These are phyloP conservation scores for Barnardius zonarius DNA, from an alignment of 2,113 vertebrate species.

Conservation along the genomic window DNA sequence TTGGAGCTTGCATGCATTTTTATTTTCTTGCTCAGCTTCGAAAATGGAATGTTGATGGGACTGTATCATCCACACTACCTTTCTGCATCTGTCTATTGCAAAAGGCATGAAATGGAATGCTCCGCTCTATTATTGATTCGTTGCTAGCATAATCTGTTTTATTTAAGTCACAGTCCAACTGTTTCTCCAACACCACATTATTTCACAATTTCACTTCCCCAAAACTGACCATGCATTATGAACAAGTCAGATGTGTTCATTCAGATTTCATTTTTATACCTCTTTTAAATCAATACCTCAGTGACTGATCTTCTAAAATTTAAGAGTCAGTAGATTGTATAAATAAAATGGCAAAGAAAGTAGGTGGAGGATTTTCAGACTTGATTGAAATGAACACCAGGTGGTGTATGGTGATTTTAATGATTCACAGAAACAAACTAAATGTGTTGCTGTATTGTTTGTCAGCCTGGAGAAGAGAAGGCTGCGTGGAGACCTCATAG, in stretches of 20 bases:
- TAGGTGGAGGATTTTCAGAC: slow-evolving; percentile 23
- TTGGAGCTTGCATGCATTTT: neutral
- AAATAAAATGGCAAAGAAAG: slow-evolving; percentile 21
- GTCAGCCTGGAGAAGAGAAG: neutral
- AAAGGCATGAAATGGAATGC: slow-evolving; percentile 66
- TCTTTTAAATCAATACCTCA: slow-evolving; percentile 65
- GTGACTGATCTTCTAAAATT: slow-evolving; percentile 62
- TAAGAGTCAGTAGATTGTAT: slow-evolving; percentile 35
- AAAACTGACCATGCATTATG: slow-evolving; percentile 67
- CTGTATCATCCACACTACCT: slow-evolving; percentile 50
- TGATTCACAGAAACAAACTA: slow-evolving; percentile 8
- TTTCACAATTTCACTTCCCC: slow-evolving; percentile 68
- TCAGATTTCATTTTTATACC: slow-evolving; percentile 67
- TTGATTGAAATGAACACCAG: slow-evolving; percentile 37
- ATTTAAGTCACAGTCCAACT: slow-evolving; percentile 70
- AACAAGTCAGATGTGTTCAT: slow-evolving; percentile 67
- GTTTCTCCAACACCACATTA: slow-evolving; percentile 53
- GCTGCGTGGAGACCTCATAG: no score
- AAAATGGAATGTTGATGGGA: slow-evolving; percentile 56
- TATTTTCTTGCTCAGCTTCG: slow-evolving; percentile 28
- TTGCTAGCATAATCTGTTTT: slow-evolving; percentile 65
- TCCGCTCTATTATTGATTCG: slow-evolving; percentile 61
- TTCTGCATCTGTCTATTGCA: slow-evolving; percentile 56
- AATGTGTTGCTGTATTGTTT: neutral
- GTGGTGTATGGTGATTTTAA: slow-evolving; percentile 22